Evolutionary conservation across 1,140 invertebrate species (phyloP), one percentile per base, ranked within the genome.

Genomic region (Gryon sp.): DNA sequence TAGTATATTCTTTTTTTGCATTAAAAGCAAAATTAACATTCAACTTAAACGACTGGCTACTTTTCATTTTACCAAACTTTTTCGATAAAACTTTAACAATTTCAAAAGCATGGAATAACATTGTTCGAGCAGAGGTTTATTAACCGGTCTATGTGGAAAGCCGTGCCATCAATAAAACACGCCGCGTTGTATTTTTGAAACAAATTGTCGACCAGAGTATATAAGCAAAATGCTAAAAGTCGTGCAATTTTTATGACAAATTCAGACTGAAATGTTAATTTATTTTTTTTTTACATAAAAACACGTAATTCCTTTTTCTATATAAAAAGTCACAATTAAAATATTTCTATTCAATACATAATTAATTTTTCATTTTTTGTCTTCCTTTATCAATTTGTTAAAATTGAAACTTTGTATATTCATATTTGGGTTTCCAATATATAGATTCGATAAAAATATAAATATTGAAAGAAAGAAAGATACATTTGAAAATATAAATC

Each of bases 101-200:
- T 34, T 34, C 5, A 34, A 12, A 34, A 34, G n/a, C 32, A 34
- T 12, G 32, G 14, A 12, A 12, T 34, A 12, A 12, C 14, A 5
- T 34, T 34, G 5, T 34, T 12, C 32, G 32, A 2, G 5, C 32
- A 4, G 14, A 34, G 15, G 20, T 32, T 50, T 50, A 50, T 32
- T 32, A 32, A 50, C 45, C 16, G 2, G 19, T 19, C 15, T 34
- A 12, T 9, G 4, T 38, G 32, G 40, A 53, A 26, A 53, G 32
- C 50, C 14, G 26, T 52, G 32, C 12, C 19, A 38, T 53, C 48
- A 53, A 53, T 53, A 53, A 53, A 53, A 53, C 26, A 18, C 8
- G 18, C 2, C 19, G 1, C 5, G 19, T 7, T 28, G 7, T 38
- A 48, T 53, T 53, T 53, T 38, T 38, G 11, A 53, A 24, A 26